Base-by-base conservation (phyloP, 2,797 vertebrate genomes). In the Neosilurus mollespiculum region DNA sequence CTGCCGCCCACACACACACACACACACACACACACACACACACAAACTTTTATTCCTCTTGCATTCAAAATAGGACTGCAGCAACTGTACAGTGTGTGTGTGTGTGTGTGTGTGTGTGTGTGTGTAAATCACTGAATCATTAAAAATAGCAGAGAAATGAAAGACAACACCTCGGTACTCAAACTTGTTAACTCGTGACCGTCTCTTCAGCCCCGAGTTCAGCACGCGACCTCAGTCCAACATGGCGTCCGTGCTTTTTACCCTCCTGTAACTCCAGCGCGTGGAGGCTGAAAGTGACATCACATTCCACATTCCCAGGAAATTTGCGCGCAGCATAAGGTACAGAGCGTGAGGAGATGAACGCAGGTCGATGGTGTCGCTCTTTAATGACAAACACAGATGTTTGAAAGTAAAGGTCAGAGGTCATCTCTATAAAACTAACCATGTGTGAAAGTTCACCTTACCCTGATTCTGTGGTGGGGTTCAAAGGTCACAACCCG, bases 41-140 rank as follows among this genome's bases (percentile, higher is more conserved):
- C 75, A 49, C n/a, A 82, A 89, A 90, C 90, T 92, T 92, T 88
- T 88, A 59, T 76, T 86, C 91, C 93, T 91, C 90, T 93, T 93
- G 89, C 88, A 83, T 89, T 91, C 56, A 88, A 92, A 94, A 93
- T 93, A 93, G 90, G 91, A 88, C 81, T 30, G 81, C 78, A 82
- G 75, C 11, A 83, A 65, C 88, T 88, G 88, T 81, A 77, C 86
- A 79, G 88, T 75, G 85, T 86, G 59, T 82, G 86, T 80, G 16
- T 59, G 16, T 59, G 16, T 59, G 18, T 18, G 24, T 65, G 11
- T 64, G n/a, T 64, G n/a, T 64, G n/a, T 64, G 6, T 64, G 3
- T 64, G 7, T 64, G 9, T 56, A 15, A 43, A 43, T 43, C 37
- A 43, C 6, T 43, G 37, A 43, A 43, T 43, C 6, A 43, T 43